Conservation (phyloP, 2,888 invertebrate genomes). For the Noctua pronuba region DNA sequence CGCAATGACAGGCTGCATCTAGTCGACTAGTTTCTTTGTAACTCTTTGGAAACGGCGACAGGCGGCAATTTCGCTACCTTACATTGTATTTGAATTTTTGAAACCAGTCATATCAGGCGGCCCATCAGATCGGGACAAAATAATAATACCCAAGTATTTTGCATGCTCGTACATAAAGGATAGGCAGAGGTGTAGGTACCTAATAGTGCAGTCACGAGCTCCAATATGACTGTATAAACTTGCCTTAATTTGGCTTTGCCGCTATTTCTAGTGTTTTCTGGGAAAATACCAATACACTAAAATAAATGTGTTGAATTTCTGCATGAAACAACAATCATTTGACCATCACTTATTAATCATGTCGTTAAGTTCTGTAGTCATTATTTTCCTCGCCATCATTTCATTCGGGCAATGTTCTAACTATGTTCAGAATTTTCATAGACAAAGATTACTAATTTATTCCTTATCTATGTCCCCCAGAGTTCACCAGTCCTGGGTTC, state of each 20-base stretch:
- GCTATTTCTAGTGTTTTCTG: background rate
- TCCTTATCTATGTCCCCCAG: conserved; percentile 29
- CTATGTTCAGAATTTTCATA: too few relatives aligned
- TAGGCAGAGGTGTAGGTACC: too few relatives aligned
- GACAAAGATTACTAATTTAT: background rate
- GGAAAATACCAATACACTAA: background rate
- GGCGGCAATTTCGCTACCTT: background rate
- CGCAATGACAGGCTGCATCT: background rate
- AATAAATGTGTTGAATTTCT: background rate
- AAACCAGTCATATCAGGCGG: background rate
- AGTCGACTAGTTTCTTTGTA: background rate
- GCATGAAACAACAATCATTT: too few relatives aligned
- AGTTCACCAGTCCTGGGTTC: conserved; percentile 44
- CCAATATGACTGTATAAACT: too few relatives aligned
- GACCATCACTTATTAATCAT: too few relatives aligned
- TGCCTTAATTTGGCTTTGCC: too few relatives aligned
- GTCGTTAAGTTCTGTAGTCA: too few relatives aligned
- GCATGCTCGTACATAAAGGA: too few relatives aligned
- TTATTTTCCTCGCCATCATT: background rate
- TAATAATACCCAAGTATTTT: too few relatives aligned
- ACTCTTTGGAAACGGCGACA: background rate
- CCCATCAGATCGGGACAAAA: too few relatives aligned
- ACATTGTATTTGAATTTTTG: background rate
- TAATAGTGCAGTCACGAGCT: too few relatives aligned
- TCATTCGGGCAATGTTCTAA: background rate